phyloP scores from a whole-genome alignment of 2,113 vertebrate species.

The Pomatostomus ruficeps region DNA sequence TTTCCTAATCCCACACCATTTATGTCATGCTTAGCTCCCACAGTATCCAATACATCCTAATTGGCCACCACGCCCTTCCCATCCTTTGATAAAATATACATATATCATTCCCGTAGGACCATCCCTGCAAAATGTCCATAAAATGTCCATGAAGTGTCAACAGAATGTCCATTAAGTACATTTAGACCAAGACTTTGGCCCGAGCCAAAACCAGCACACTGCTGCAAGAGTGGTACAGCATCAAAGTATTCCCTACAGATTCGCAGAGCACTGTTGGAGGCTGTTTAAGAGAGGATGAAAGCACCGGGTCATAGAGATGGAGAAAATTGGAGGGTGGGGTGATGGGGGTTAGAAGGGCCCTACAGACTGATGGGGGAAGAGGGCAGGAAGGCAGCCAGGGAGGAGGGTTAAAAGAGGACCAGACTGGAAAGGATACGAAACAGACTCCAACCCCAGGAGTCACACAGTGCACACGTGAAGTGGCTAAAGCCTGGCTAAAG shows the following conservation, averaged over 20 bases:
- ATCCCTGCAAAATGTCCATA: not conserved
- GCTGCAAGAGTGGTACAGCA: too few relatives aligned
- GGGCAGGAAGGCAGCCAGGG: not conserved
- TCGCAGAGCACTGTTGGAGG: not conserved
- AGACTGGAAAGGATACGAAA: not conserved
- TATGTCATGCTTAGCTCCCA: not conserved
- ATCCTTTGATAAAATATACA: not conserved
- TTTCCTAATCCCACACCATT: not conserved
- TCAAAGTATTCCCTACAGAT: not conserved
- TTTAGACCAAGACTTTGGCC: not conserved
- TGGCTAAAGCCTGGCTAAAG: not conserved
- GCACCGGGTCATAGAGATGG: not conserved
- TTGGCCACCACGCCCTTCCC: not conserved
- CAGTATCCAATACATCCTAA: not conserved
- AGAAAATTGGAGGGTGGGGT: not conserved
- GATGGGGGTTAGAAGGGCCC: accelerated
- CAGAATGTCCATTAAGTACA: not conserved
- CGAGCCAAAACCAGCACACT: not conserved
- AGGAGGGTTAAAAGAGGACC: not conserved
- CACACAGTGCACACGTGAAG: not conserved
- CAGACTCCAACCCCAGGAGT: not conserved
- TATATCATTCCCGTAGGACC: not conserved
- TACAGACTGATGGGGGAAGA: not conserved
- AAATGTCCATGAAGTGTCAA: not conserved
- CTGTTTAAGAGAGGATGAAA: not conserved